Percentiles rank a stretch among this genome's conserved stretches.
These are phyloP conservation scores for Caracal caracal DNA, from an alignment of 2,113 vertebrate genomes.

Conservation along the genomic window DNA sequence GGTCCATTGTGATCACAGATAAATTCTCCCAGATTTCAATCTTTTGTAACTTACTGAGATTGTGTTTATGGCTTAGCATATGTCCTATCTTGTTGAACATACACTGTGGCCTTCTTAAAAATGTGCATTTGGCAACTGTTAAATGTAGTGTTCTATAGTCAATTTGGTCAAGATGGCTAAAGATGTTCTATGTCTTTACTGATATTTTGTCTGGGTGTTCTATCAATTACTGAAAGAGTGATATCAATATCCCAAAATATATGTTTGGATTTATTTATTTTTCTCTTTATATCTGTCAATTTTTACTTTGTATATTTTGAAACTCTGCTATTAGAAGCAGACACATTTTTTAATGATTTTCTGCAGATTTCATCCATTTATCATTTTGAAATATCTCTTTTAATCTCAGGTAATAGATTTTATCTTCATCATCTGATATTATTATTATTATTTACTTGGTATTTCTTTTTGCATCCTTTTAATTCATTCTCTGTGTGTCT, in stretches of 20 bases:
- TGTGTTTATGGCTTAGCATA: not conserved
- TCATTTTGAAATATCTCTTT: not conserved
- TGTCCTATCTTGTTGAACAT: not conserved
- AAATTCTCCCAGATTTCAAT: not conserved
- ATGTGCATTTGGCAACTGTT: not conserved
- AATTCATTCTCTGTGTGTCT: not conserved
- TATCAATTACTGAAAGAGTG: not conserved
- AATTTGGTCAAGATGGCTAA: not conserved
- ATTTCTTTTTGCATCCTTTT: not conserved
- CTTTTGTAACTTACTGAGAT: not conserved
- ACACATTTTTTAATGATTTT: not conserved
- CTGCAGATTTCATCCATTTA: not conserved
- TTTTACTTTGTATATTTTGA: not conserved
- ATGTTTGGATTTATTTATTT: not conserved
- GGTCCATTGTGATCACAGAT: not conserved
- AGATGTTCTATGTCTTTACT: not conserved
- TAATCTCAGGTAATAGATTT: not conserved
- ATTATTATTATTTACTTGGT: not conserved
- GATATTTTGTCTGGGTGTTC: not conserved
- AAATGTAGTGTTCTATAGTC: not conserved
- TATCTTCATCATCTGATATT: not conserved
- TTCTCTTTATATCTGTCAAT: not conserved
- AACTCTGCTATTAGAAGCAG: not conserved
- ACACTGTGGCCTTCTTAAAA: not conserved
- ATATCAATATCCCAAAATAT: not conserved